Conservation (phyloP, 2,797 vertebrate species). For the Hemibagrus guttatus region DNA sequence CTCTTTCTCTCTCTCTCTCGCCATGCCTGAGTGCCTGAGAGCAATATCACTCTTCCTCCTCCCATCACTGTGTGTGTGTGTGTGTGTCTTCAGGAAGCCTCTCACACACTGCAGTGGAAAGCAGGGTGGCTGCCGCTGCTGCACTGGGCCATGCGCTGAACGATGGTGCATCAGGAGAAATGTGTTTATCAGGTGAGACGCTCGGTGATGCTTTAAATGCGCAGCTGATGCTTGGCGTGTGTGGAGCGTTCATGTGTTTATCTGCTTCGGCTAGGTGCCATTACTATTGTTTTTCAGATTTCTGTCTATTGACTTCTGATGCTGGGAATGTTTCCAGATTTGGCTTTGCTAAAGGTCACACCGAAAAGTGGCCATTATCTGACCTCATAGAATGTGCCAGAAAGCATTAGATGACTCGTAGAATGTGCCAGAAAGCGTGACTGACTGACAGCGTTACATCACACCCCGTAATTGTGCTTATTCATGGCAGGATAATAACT, state of each 20-base stretch:
- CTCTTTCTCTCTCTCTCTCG: slow-evolving; percentile 20
- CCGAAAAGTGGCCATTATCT: too few species aligned
- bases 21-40: slow-evolving; percentile 27
- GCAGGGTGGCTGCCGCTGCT: slow-evolving; percentile 66
- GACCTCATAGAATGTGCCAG: neutral
- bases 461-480: slow-evolving; percentile 17
- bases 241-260: neutral
- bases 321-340: neutral
- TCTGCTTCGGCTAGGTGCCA: neutral
- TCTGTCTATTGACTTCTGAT: neutral
- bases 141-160: slow-evolving; percentile 72
- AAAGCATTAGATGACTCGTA: slow-evolving; percentile 8
- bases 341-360: neutral
- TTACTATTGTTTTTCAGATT: neutral
- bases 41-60: slow-evolving; percentile 49
- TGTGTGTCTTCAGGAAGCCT: slow-evolving; percentile 63
- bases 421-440: slow-evolving; percentile 24
- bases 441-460: slow-evolving; percentile 25
- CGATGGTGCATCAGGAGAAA: slow-evolving; percentile 83
- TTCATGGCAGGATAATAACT: slow-evolving; percentile 15
- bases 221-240: neutral
- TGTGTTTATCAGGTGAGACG: slow-evolving; percentile 78
- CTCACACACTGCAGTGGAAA: slow-evolving; percentile 75
- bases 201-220: neutral
- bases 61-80: slow-evolving; percentile 56